Evolutionary conservation across 2,888 invertebrate genomes (phyloP).

Genomic region (Dolomedes plantarius): DNA sequence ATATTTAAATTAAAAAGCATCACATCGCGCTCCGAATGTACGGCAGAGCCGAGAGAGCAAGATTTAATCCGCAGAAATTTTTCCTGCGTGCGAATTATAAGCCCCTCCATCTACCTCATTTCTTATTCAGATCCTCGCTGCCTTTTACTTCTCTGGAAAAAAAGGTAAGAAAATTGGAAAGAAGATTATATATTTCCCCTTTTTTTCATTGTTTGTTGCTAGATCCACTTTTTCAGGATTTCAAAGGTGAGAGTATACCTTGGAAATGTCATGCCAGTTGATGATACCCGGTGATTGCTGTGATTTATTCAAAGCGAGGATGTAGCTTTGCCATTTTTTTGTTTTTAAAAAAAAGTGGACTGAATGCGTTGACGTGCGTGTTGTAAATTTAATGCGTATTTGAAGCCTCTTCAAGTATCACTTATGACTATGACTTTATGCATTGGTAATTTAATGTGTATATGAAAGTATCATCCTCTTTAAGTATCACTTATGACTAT

Average conservation of each 20-base stretch:
- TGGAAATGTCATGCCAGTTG: too few species aligned
- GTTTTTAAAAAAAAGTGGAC: too few species aligned
- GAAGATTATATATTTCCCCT: slow-evolving; percentile 4
- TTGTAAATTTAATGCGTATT: too few species aligned
- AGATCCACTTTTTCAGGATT: neutral
- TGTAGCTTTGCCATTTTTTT: too few species aligned
- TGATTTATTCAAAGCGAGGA: neutral
- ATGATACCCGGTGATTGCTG: neutral
- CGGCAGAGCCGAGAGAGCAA: neutral
- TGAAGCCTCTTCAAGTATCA: too few species aligned
- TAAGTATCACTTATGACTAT: too few species aligned
- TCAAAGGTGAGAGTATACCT: neutral
- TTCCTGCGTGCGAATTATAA: neutral
- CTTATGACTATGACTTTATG: too few species aligned
- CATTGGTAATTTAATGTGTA: too few species aligned
- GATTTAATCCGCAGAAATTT: neutral
- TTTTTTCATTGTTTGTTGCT: neutral
- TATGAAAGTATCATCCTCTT: too few species aligned
- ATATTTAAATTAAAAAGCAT: slow-evolving; percentile 1
- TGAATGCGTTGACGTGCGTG: too few species aligned
- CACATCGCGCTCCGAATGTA: neutral
- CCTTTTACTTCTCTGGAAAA: neutral
- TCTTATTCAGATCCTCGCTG: neutral
- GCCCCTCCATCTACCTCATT: neutral
- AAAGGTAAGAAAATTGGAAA: neutral